Percentiles rank a stretch among this genome's conserved stretches.
phyloP scores from a whole-genome alignment of 2,888 invertebrate genomes.

The Dasysyrphus albostriatus region DNA sequence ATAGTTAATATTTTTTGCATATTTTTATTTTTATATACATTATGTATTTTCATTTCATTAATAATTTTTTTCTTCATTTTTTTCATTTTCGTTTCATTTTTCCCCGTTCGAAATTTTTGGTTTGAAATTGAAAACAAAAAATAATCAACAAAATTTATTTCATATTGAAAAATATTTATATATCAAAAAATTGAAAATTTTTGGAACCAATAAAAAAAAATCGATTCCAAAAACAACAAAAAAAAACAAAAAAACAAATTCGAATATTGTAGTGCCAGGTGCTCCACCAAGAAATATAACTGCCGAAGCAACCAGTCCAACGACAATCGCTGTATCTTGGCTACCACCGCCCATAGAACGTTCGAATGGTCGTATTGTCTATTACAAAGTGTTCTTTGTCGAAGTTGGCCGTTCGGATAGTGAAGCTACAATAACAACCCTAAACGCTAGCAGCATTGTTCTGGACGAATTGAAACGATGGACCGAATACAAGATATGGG shows the following conservation, averaged over 20 bases:
- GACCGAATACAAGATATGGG: conserved; percentile 98
- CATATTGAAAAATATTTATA: conserved; percentile 49
- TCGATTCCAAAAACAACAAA: conserved; percentile 59
- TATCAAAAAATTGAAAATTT: conserved; percentile 57
- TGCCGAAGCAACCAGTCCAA: conserved; percentile 94
- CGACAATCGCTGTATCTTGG: conserved; percentile 95
- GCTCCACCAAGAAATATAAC: conserved; percentile 98
- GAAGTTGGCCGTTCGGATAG: conserved; percentile 93
- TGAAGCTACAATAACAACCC: conserved; percentile 91
- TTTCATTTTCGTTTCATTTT: conserved; percentile 55
- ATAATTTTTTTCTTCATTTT: conserved; percentile 36
- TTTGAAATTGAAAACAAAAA: conserved; percentile 41
- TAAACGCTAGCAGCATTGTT: conserved; percentile 91
- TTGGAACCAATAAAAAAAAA: conserved; percentile 65
- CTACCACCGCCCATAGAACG: conserved; percentile 95
- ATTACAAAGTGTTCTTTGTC: conserved; percentile 97
- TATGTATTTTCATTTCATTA: conserved; percentile 59
- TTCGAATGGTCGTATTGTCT: conserved; percentile 95
- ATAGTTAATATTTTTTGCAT: conserved; percentile 11
- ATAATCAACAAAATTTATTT: conserved; percentile 29
- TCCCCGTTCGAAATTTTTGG: conserved; percentile 31
- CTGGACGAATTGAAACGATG: conserved; percentile 96
- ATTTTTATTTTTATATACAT: conserved; percentile 20
- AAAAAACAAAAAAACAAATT: conserved; percentile 63
- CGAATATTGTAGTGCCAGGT: conserved; percentile 92